Evolutionary conservation across 2,113 vertebrate species (phyloP).

Genomic region (Alexandromys fortis): DNA sequence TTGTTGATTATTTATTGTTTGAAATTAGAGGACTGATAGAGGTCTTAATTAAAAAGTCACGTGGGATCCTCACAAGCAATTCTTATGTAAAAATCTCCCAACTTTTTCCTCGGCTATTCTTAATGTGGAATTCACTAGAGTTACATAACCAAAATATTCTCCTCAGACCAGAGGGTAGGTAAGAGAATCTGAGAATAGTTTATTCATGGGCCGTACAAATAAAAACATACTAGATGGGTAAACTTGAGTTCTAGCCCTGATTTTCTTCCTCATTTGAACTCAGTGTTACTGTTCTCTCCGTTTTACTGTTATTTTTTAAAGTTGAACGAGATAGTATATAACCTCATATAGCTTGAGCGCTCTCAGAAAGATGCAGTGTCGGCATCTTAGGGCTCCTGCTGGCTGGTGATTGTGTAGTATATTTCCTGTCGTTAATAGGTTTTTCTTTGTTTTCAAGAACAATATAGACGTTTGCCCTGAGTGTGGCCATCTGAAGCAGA

Average conservation of each 20-base stretch:
- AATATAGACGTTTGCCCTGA: slow-evolving; percentile 94
- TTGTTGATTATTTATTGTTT: slow-evolving; percentile 25
- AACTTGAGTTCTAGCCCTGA: not conserved
- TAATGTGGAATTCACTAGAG: not conserved
- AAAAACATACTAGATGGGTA: not conserved
- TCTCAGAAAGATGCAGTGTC: not conserved
- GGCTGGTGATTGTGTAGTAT: not conserved
- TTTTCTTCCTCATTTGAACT: slow-evolving; percentile 41
- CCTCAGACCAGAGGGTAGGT: not conserved
- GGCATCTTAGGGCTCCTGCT: not conserved
- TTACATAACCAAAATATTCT: not conserved
- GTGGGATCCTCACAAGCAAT: not conserved
- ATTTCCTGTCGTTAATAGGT: slow-evolving; percentile 31
- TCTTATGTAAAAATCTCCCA: not conserved
- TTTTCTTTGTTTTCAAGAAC: slow-evolving; percentile 84
- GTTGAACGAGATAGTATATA: not conserved
- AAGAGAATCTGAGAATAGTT: not conserved
- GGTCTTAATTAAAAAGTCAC: not conserved
- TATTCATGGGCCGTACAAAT: not conserved
- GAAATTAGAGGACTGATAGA: not conserved
- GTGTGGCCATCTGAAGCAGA: slow-evolving; percentile 96
- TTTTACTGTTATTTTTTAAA: not conserved
- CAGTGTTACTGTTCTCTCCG: not conserved
- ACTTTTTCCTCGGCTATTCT: not conserved
- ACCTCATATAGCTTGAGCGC: not conserved